These are phyloP conservation scores for Actenoides lindsayi DNA, from an alignment of 2,113 vertebrate species.

Conservation along the genomic window DNA sequence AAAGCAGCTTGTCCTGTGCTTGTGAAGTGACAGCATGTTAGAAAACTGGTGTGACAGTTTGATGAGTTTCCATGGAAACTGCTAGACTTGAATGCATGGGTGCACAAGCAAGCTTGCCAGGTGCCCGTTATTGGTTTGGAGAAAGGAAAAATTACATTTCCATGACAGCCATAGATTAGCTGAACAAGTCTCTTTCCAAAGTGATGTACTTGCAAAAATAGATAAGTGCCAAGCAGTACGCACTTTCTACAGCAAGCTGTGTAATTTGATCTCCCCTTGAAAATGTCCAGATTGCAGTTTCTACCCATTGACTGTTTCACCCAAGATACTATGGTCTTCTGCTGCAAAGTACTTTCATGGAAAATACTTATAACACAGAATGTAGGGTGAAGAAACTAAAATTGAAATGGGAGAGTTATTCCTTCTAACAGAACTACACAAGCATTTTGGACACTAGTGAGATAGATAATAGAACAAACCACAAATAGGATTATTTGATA, in stretches of 20 bases:
- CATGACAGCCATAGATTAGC: conserved; percentile 78
- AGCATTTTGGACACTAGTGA: conserved; percentile 13
- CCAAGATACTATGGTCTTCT: conserved; percentile 36
- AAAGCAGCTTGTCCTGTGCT: conserved; percentile 31
- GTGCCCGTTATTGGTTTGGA: conserved; percentile 62
- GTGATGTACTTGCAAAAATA: conserved; percentile 72
- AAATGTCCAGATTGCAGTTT: conserved; percentile 56
- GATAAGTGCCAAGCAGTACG: conserved; percentile 58
- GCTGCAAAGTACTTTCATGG: conserved; percentile 32
- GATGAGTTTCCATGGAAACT: conserved; percentile 78
- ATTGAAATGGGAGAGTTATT: conserved; percentile 47
- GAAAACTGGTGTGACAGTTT: conserved; percentile 62
- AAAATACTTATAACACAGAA: background rate
- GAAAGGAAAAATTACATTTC: conserved; percentile 72
- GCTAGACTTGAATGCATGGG: conserved; percentile 70
- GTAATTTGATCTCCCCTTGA: conserved; percentile 57
- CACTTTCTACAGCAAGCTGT: conserved; percentile 31
- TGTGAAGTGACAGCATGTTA: conserved; percentile 43
- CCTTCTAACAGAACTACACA: background rate
- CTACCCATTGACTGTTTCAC: conserved; percentile 34
- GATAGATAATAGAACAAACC: background rate
- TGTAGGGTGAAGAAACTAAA: conserved; percentile 34
- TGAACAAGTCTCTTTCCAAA: conserved; percentile 71
- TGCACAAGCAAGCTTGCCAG: conserved; percentile 68
- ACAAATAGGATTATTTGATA: background rate